Percentiles rank a stretch among this genome's conserved stretches.
These are phyloP conservation scores for Oscheius sp. DNA, from an alignment of 2,888 invertebrate genomes.

Conservation along the genomic window DNA sequence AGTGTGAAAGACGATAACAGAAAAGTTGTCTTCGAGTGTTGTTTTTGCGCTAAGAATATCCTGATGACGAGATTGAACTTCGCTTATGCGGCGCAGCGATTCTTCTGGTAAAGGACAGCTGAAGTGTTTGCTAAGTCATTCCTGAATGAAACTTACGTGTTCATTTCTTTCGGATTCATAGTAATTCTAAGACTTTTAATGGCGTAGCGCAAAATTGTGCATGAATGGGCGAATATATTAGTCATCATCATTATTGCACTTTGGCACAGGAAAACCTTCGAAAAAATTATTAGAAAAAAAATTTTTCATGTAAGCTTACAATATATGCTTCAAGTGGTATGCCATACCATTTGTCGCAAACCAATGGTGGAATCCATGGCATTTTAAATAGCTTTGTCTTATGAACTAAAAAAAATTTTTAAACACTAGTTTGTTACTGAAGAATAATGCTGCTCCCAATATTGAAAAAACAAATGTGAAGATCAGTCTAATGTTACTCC, in stretches of 20 bases:
- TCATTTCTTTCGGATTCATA: constrained; percentile 16
- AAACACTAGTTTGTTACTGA: background rate
- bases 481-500: constrained; percentile 3
- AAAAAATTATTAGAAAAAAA: background rate
- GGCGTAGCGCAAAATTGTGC: constrained; percentile 17
- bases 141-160: background rate
- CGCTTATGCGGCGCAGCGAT: constrained; percentile 3
- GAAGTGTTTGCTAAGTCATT: background rate
- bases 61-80: constrained; percentile 13
- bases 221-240: constrained; percentile 21
- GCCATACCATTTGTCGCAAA: constrained; percentile 3
- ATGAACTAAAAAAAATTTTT: background rate
- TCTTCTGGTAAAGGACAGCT: constrained; percentile 20
- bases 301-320: background rate
- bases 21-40: constrained; percentile 10
- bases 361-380: constrained; percentile 12
- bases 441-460: background rate
- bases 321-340: constrained; percentile 12
- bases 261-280: constrained; percentile 6
- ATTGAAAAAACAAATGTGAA: constrained; percentile 9
- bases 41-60: constrained; percentile 19
- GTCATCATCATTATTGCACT: constrained; percentile 9
- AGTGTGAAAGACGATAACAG: constrained; percentile 17
- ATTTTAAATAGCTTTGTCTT: constrained; percentile 14
- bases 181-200: constrained; percentile 15